Percentiles rank a stretch among this genome's conserved stretches.
Conservation (phyloP, 2,113 vertebrate species). For the western clawed frog (Xenopus tropicalis) region UCB_Xtro_10.0 CM004444.2:99015501-99016000, state of each 20-base stretch:
- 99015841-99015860: conserved; percentile 32
- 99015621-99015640: too few species aligned
- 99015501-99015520: too few species aligned
- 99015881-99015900: conserved; percentile 15
- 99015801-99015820: conserved; percentile 17
- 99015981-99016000: conserved; percentile 1
- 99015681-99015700: too few species aligned
- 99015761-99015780: neutral
- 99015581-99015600: too few species aligned
- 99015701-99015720: too few species aligned
- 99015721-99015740: too few species aligned
- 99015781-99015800: conserved; percentile 3
- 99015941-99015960: neutral
- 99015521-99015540: too few species aligned
- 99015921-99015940: conserved; percentile 13
- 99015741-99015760: neutral
- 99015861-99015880: conserved; percentile 30
- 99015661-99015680: too few species aligned
- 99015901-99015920: neutral
- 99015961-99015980: neutral
- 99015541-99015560: too few species aligned
- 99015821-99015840: conserved; percentile 18
- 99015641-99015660: too few species aligned
- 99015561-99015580: too few species aligned
- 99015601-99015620: too few species aligned